Percentiles rank a stretch among this genome's conserved stretches.
Conservation (phyloP, 2,113 vertebrate species). For the Galeopterus variegatus region DNA sequence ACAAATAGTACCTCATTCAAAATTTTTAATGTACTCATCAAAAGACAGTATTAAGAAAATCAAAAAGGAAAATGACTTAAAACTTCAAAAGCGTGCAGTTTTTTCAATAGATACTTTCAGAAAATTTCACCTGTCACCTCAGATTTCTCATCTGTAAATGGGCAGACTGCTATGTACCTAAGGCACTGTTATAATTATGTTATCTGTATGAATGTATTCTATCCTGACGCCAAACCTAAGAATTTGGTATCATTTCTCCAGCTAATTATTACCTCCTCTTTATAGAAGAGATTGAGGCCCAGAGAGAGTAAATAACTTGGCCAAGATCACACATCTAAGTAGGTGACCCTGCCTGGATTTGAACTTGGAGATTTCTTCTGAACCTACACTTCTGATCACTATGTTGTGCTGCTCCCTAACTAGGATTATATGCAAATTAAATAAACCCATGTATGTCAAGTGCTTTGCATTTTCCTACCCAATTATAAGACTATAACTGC, state of each 20-base stretch:
- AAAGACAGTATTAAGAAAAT: constrained; percentile 47
- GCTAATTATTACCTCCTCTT: not conserved
- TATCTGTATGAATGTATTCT: not conserved
- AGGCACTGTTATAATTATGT: not conserved
- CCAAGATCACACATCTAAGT: not conserved
- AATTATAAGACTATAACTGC: not conserved
- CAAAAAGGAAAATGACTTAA: not conserved
- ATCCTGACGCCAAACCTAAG: not conserved
- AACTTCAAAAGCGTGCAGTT: constrained; percentile 39
- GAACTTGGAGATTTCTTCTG: not conserved
- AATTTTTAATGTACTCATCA: not conserved
- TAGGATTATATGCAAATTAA: not conserved
- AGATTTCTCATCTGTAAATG: not conserved
- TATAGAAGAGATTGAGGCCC: not conserved
- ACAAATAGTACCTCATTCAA: constrained; percentile 20
- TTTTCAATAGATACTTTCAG: not conserved
- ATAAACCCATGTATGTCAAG: not conserved
- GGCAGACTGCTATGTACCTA: not conserved
- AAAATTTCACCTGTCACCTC: constrained; percentile 22
- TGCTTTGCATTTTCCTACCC: not conserved
- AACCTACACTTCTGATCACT: not conserved
- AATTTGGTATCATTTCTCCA: not conserved
- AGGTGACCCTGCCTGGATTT: not conserved
- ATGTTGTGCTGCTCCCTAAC: not conserved
- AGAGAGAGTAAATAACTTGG: not conserved